A percentile compares a stretch with the other conserved stretches of the same genome.
phyloP scores from a whole-genome alignment of 2,113 vertebrate genomes.

The Rhipidura dahli region DNA sequence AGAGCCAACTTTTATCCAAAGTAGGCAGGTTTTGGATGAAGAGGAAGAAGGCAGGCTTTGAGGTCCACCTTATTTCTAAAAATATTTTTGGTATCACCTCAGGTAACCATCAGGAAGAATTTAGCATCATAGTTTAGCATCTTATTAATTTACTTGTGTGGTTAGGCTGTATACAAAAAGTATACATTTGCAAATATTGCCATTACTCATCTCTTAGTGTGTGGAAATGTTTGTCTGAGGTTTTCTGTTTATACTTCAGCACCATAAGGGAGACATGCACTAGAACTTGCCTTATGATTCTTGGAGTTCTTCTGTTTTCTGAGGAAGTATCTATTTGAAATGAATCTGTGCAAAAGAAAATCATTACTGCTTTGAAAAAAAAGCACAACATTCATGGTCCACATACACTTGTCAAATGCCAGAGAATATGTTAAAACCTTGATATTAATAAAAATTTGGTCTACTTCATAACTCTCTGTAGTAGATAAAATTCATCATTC shows the following conservation, averaged over 20 bases:
- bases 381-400: neutral
- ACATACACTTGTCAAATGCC: neutral
- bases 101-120: neutral
- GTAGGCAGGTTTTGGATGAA: neutral
- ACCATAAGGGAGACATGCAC: neutral
- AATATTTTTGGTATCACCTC: neutral
- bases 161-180: neutral
- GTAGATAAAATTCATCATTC: neutral
- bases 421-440: neutral
- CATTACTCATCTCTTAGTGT: neutral
- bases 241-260: neutral
- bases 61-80: neutral
- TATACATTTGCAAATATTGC: neutral
- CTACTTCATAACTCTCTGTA: neutral
- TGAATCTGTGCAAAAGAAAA: neutral
- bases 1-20: neutral
- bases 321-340: neutral
- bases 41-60: neutral
- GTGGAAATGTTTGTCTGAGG: neutral
- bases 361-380: neutral
- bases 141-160: neutral
- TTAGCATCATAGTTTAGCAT: neutral
- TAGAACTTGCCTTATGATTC: neutral
- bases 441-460: neutral
- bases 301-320: neutral